phyloP scores from a whole-genome alignment of 2,888 invertebrate genomes.

The Drosophila paramelanica region DNA sequence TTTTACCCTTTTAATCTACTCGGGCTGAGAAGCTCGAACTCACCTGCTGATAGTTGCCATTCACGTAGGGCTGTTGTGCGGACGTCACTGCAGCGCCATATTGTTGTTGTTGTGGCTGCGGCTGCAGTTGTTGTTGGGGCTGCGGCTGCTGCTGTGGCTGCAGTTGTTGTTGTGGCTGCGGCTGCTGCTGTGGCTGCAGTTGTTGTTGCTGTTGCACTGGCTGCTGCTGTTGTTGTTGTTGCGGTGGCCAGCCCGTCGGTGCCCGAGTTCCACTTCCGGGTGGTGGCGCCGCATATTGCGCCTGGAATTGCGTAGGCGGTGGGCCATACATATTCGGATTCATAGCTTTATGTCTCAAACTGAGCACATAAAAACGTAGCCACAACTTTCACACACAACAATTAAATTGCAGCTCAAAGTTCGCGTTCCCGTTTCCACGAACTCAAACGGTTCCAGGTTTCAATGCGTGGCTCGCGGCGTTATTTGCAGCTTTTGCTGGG shows the following conservation, averaged over 20 bases:
- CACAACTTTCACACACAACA: slow-evolving; percentile 69
- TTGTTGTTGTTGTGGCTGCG: slow-evolving; percentile 59
- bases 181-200: slow-evolving; percentile 35
- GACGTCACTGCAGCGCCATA: slow-evolving; percentile 69
- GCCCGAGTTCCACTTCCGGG: slow-evolving; percentile 49
- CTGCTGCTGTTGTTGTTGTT: slow-evolving; percentile 42
- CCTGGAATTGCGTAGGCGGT: slow-evolving; percentile 80
- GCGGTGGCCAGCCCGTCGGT: slow-evolving; percentile 63
- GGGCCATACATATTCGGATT: slow-evolving; percentile 84
- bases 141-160: slow-evolving; percentile 46
- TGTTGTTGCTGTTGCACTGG: slow-evolving; percentile 40
- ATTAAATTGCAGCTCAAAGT: slow-evolving; percentile 70
- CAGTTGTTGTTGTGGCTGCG: not conserved
- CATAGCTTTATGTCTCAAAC: slow-evolving; percentile 35
- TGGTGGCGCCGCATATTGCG: slow-evolving; percentile 61
- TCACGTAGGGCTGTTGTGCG: slow-evolving; percentile 73
- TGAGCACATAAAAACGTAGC: slow-evolving; percentile 44
- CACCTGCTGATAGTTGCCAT: slow-evolving; percentile 85
- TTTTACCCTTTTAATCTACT: not conserved
- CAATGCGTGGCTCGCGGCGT: slow-evolving; percentile 16
- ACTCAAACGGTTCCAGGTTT: slow-evolving; percentile 22
- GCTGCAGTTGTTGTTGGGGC: slow-evolving; percentile 29
- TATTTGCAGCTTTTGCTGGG: slow-evolving; percentile 31
- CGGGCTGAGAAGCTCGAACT: slow-evolving; percentile 11
- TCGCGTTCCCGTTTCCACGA: slow-evolving; percentile 43